A percentile compares a stretch with the other conserved stretches of the same genome.
Conservation (phyloP, 1,140 invertebrate genomes). For the Anastrepha obliqua region DNA sequence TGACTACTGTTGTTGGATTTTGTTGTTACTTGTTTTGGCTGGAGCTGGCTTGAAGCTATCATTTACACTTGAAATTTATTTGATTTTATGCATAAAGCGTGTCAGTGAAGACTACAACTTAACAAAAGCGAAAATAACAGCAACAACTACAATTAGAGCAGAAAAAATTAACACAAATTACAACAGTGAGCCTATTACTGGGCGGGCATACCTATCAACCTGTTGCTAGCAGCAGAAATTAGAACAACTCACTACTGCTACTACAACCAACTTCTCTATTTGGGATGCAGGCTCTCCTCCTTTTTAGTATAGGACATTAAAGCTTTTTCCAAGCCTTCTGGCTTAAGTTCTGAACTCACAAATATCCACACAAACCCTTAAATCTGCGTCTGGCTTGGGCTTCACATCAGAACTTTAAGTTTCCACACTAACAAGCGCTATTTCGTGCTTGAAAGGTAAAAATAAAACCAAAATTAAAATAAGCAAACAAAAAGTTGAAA, state of each 20-base stretch:
- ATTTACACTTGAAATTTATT: conserved; percentile 22
- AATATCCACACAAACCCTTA: not conserved
- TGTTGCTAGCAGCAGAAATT: too few species aligned
- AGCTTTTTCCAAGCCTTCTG: too few species aligned
- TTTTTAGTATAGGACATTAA: not conserved
- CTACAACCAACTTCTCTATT: too few species aligned
- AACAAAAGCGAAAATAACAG: not conserved
- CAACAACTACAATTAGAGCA: not conserved
- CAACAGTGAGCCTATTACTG: not conserved
- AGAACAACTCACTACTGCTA: too few species aligned
- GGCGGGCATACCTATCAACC: not conserved
- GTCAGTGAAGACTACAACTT: not conserved
- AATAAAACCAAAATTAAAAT: not conserved
- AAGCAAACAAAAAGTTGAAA: not conserved
- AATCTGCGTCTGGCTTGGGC: not conserved
- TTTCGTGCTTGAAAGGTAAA: not conserved
- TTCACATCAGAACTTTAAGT: conserved; percentile 4
- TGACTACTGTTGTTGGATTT: not conserved
- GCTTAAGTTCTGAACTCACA: not conserved
- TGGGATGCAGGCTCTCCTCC: not conserved
- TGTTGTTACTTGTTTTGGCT: not conserved
- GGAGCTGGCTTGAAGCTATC: not conserved
- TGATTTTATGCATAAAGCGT: not conserved
- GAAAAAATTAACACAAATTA: not conserved
- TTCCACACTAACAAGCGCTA: not conserved